These are phyloP conservation scores for Druon quercuslanigerum DNA, from an alignment of 1,140 invertebrate genomes.

Conservation along the genomic window DNA sequence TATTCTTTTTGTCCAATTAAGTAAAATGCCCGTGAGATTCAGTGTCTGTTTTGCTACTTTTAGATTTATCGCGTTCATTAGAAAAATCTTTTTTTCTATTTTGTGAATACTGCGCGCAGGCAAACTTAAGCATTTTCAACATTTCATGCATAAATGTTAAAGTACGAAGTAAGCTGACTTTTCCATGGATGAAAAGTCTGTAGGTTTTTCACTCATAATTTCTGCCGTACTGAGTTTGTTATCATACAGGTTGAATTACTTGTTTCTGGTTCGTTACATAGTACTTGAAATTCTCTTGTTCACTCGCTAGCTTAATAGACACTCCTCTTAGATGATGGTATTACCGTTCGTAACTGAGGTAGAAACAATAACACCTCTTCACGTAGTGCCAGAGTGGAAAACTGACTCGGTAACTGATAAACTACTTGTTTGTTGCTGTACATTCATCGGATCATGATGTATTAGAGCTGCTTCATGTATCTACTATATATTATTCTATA, in stretches of 20 bases:
- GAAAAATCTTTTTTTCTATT: background rate
- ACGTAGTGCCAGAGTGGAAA: background rate
- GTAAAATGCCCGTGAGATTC: too few relatives aligned
- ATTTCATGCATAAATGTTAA: background rate
- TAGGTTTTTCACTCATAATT: background rate
- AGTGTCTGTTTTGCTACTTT: background rate
- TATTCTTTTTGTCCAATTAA: too few relatives aligned
- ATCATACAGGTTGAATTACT: background rate
- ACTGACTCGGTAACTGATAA: conserved; percentile 1
- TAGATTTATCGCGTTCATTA: background rate
- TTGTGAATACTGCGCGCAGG: background rate
- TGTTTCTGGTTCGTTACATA: conserved; percentile 25
- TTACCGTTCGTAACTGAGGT: conserved; percentile 24
- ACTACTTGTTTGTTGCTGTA: conserved; percentile 10
- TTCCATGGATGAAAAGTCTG: background rate
- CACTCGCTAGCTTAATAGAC: conserved; percentile 14
- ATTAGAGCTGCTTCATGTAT: background rate
- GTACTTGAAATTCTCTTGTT: conserved; percentile 22
- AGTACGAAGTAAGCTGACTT: background rate
- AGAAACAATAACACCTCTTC: conserved; percentile 23
- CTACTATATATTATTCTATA: background rate
- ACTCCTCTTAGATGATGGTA: conserved; percentile 23
- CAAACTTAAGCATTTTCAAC: background rate
- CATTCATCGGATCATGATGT: conserved; percentile 3
- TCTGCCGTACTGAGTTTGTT: background rate